phyloP scores from a whole-genome alignment of 1,140 invertebrate genomes.

The Saccostrea echinata region DNA sequence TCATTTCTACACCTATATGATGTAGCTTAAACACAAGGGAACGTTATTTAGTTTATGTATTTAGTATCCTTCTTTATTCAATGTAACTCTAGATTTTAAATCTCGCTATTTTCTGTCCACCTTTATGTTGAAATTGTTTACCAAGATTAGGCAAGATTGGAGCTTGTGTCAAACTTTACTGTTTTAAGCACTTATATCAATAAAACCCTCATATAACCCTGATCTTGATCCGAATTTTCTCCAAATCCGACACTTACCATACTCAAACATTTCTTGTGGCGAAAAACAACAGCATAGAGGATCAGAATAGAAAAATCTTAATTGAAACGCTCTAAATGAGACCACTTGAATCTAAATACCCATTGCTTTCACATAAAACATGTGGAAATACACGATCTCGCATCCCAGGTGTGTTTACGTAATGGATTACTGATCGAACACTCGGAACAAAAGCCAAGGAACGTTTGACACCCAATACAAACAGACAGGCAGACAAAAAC shows the following conservation, averaged over 20 bases:
- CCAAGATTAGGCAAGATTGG: neutral
- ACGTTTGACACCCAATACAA: neutral
- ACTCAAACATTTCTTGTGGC: slow-evolving; percentile 24
- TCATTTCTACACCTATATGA: no score
- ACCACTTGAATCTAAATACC: slow-evolving; percentile 27
- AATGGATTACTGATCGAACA: slow-evolving; percentile 23
- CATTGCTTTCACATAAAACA: slow-evolving; percentile 1
- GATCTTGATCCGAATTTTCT: slow-evolving; percentile 34
- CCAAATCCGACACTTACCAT: slow-evolving; percentile 17
- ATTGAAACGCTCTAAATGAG: slow-evolving; percentile 18
- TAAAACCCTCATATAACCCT: neutral
- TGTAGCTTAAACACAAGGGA: no score
- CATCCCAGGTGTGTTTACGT: slow-evolving; percentile 5
- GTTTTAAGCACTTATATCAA: slow-evolving; percentile 7
- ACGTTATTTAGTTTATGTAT: no score
- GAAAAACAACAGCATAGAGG: slow-evolving; percentile 12
- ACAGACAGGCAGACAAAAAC: neutral
- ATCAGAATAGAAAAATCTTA: slow-evolving; percentile 25
- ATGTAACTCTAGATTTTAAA: no score
- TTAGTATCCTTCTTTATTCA: no score
- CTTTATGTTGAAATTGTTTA: neutral
- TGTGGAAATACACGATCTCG: neutral
- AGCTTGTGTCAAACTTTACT: neutral
- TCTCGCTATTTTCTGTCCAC: neutral
- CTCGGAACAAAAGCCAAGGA: slow-evolving; percentile 27